Evolutionary conservation across 2,888 invertebrate genomes (phyloP).

Genomic region (Ennomos fuscantarius): DNA sequence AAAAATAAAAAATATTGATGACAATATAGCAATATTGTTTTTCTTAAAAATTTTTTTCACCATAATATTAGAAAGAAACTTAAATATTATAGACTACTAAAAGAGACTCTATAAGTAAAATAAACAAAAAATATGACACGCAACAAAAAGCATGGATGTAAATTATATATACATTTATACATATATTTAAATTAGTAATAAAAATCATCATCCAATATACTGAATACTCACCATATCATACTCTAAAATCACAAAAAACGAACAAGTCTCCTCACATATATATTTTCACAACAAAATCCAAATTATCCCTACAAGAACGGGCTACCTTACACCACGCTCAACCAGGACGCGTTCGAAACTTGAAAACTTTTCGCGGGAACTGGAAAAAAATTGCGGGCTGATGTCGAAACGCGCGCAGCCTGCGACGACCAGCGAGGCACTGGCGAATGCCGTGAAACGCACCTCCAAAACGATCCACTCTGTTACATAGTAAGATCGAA

Average conservation of each 20-base stretch:
- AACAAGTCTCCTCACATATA: conserved; percentile 37
- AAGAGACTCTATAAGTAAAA: no score
- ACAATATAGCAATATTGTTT: no score
- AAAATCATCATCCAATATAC: not conserved
- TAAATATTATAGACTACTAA: no score
- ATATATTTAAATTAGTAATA: no score
- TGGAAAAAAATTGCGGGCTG: conserved; percentile 33
- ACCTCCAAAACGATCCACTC: conserved; percentile 70
- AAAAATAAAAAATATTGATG: no score
- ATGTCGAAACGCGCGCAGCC: conserved; percentile 54
- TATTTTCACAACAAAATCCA: conserved; percentile 38
- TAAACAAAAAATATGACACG: no score
- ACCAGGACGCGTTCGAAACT: conserved; percentile 53
- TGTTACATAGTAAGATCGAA: conserved; percentile 81
- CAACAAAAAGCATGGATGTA: no score
- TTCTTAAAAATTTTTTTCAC: no score
- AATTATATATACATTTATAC: no score
- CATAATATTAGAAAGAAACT: no score
- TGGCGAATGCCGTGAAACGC: conserved; percentile 47
- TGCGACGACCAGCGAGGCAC: conserved; percentile 62
- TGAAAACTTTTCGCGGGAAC: conserved; percentile 64
- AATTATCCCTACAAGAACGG: conserved; percentile 21
- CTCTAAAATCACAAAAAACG: conserved; percentile 35
- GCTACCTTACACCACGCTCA: conserved; percentile 31
- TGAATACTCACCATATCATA: conserved; percentile 45